These are phyloP conservation scores for Polypterus senegalus DNA, from an alignment of 2,113 vertebrate species.

Conservation along the genomic window DNA sequence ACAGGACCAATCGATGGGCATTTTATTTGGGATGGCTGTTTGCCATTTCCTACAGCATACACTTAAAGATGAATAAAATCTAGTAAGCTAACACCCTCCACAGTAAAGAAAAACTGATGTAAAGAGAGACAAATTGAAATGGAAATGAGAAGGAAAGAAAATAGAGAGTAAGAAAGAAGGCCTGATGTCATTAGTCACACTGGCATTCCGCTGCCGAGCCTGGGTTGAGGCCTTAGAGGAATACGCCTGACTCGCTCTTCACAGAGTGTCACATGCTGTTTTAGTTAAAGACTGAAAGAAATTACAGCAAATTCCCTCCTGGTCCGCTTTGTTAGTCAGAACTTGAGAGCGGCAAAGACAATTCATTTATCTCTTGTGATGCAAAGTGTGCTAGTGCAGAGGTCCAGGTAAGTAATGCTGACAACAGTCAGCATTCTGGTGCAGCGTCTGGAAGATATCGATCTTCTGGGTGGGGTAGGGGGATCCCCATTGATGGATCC, in stretches of 20 bases:
- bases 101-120: slow-evolving; percentile 14
- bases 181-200: slow-evolving; percentile 7
- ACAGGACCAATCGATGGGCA: too few species aligned
- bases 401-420: too few species aligned
- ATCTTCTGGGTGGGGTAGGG: too few species aligned
- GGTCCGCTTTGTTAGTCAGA: slow-evolving; percentile 33
- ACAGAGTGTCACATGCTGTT: slow-evolving; percentile 13
- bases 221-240: slow-evolving; percentile 11
- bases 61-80: too few species aligned
- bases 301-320: slow-evolving; percentile 23
- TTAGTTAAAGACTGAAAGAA: slow-evolving; percentile 18
- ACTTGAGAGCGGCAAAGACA: slow-evolving; percentile 30
- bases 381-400: slow-evolving; percentile 21
- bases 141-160: slow-evolving; percentile 8
- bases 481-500: too few species aligned
- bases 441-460: too few species aligned
- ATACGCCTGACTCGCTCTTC: slow-evolving; percentile 18
- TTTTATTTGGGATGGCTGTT: too few species aligned
- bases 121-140: slow-evolving; percentile 22
- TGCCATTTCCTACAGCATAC: too few species aligned
- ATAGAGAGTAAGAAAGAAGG: slow-evolving; percentile 14
- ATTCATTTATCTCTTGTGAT: slow-evolving; percentile 43
- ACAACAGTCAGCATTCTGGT: too few species aligned
- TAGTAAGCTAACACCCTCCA: too few species aligned
- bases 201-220: slow-evolving; percentile 5